Percentiles rank a stretch among this genome's conserved stretches.
These are phyloP conservation scores for Egretta garzetta DNA, from an alignment of 2,113 vertebrate species.

Conservation along the genomic window DNA sequence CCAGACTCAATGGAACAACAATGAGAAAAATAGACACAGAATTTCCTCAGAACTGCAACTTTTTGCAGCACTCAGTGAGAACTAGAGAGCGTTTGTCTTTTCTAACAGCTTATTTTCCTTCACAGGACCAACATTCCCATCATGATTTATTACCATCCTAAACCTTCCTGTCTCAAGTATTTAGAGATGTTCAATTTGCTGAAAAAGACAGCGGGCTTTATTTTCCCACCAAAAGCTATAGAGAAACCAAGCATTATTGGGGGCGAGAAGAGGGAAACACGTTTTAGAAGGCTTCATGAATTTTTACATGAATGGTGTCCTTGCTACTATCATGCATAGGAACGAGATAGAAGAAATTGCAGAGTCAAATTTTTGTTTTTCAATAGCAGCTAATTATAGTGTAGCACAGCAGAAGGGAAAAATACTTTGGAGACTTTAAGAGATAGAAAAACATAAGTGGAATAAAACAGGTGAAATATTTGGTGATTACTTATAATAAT, in stretches of 20 bases:
- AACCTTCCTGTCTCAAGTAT: neutral
- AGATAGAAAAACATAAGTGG: neutral
- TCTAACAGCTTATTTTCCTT: neutral
- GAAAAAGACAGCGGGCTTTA: neutral
- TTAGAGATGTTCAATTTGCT: neutral
- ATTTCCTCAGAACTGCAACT: neutral
- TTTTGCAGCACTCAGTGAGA: neutral
- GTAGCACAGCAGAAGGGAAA: neutral
- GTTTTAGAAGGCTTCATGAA: neutral
- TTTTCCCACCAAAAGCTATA: neutral
- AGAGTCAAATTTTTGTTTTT: neutral
- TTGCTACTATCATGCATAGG: neutral
- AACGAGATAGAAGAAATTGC: neutral
- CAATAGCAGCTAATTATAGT: neutral
- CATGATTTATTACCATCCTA: neutral
- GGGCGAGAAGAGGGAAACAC: neutral
- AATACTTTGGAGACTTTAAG: neutral
- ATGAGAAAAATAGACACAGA: neutral
- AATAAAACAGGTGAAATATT: neutral
- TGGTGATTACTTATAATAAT: neutral
- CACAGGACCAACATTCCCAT: neutral
- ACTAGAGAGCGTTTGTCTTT: neutral
- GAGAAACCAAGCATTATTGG: neutral
- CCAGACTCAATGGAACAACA: neutral
- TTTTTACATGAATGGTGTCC: neutral